Evolutionary conservation across 2,113 vertebrate genomes (phyloP).

Genomic region (Parus major): DNA sequence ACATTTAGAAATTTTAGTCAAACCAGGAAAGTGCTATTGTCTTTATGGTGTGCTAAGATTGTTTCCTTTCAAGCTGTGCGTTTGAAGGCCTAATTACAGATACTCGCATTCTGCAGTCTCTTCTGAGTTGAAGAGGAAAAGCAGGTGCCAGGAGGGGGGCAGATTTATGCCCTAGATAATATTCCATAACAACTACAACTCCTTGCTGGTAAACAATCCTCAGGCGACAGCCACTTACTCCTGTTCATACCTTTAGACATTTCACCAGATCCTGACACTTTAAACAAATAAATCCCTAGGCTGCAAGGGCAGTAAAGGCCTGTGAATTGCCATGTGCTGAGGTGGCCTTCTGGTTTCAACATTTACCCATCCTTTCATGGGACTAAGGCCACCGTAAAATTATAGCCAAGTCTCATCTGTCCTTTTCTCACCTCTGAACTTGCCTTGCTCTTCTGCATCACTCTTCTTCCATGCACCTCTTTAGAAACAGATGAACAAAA

Average conservation of each 20-base stretch:
- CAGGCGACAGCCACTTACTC: background rate
- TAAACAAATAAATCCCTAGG: background rate
- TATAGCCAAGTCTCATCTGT: background rate
- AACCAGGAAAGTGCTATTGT: background rate
- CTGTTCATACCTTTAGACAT: background rate
- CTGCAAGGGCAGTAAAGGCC: background rate
- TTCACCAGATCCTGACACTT: background rate
- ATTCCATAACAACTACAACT: background rate
- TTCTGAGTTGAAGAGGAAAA: background rate
- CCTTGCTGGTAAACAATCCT: background rate
- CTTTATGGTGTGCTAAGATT: background rate
- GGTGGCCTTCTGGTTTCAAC: background rate
- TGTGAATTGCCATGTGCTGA: background rate
- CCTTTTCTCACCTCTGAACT: background rate
- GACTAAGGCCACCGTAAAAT: background rate
- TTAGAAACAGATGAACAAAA: background rate
- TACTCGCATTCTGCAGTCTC: background rate
- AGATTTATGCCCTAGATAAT: background rate
- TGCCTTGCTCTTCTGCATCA: background rate
- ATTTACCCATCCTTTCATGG: background rate
- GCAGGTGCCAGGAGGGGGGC: background rate
- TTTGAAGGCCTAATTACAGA: slow-evolving; percentile 16
- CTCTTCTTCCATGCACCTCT: background rate
- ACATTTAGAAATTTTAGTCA: background rate
- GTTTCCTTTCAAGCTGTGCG: slow-evolving; percentile 9